phyloP scores from a whole-genome alignment of 2,888 invertebrate genomes.

The Phyllotreta striolata region DNA sequence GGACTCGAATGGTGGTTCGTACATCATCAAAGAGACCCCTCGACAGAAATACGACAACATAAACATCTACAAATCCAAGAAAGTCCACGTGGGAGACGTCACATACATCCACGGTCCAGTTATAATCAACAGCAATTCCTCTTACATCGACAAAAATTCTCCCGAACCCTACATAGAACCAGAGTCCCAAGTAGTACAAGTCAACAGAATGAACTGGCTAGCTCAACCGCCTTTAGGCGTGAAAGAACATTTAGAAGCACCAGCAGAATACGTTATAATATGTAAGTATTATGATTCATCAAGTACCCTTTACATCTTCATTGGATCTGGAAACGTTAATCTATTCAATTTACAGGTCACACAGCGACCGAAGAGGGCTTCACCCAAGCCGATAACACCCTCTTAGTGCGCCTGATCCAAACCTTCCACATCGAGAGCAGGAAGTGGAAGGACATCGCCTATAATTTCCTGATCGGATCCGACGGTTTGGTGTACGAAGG shows the following conservation, averaged over 20 bases:
- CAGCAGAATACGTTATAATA: slow-evolving; percentile 63
- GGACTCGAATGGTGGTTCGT: slow-evolving; percentile 4
- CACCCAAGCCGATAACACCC: slow-evolving; percentile 61
- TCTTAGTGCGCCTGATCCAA: slow-evolving; percentile 62
- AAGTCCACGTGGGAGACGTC: slow-evolving; percentile 63
- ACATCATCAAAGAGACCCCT: slow-evolving; percentile 11
- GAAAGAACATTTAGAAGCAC: slow-evolving; percentile 52
- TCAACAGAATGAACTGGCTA: slow-evolving; percentile 61
- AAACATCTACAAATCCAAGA: slow-evolving; percentile 60
- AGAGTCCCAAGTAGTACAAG: slow-evolving; percentile 18
- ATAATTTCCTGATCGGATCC: slow-evolving; percentile 67
- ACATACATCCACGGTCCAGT: slow-evolving; percentile 63
- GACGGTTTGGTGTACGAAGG: slow-evolving; percentile 68
- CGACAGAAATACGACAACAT: slow-evolving; percentile 37
- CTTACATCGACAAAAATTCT: slow-evolving; percentile 11
- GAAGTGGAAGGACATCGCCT: slow-evolving; percentile 64
- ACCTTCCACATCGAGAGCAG: slow-evolving; percentile 64
- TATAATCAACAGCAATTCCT: slow-evolving; percentile 24
- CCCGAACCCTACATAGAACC: slow-evolving; percentile 16
- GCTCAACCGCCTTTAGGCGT: slow-evolving; percentile 62
- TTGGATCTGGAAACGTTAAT: neutral
- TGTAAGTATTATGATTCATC: slow-evolving; percentile 58
- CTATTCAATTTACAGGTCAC: slow-evolving; percentile 59
- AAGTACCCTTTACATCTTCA: neutral
- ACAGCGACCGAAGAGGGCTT: slow-evolving; percentile 63